Evolutionary conservation across 2,888 invertebrate genomes (phyloP), one percentile per base, ranked within the genome.

Genomic region (Scelioninae gen. 1): DNA sequence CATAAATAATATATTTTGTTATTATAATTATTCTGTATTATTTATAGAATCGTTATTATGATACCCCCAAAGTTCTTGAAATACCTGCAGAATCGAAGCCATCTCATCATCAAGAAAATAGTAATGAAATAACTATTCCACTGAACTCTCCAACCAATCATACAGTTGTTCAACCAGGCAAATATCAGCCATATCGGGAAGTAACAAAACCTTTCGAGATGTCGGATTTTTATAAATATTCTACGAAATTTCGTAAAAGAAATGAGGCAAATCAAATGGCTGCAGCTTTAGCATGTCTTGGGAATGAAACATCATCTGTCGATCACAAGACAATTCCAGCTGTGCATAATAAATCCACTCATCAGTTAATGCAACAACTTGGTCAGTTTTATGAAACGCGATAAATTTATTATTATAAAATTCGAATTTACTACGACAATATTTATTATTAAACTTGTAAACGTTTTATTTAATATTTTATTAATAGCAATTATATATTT

Each of bases 151-250:
- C 97, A 0, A 96, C 96, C 90, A 97, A 96, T 90, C 94, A 97
- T 89, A 97, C 96, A 23, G 23, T 23, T 4, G 23, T 23, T 1
- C 23, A 23, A 23, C 23, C 96, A 84, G 97, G 97, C 40, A 97
- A 96, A 88, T 97, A 96, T 93, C 97, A 97, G 92, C 97, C 97
- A 0, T 97, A 97, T 90, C 95, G 97, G 89, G 98, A 99, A 93
- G 97, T 97, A 74, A 97, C 97, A 0, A 99, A 99, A 91, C 98
- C 98, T 3, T 99, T 98, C 93, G 98, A 98, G 94, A 98, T 98
- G 97, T 96, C 98, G 0, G 99, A 99, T 93, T 98, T 98, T 92
- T 99, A 98, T 92, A 99, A 98, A 93, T 99, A 99, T 92, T 98
- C 98, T 65, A 98, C 98, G 5, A 98, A 98, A 91, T 97, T 96